Base-by-base conservation (phyloP, 2,113 vertebrate species). In the Chaetura pelagica region DNA sequence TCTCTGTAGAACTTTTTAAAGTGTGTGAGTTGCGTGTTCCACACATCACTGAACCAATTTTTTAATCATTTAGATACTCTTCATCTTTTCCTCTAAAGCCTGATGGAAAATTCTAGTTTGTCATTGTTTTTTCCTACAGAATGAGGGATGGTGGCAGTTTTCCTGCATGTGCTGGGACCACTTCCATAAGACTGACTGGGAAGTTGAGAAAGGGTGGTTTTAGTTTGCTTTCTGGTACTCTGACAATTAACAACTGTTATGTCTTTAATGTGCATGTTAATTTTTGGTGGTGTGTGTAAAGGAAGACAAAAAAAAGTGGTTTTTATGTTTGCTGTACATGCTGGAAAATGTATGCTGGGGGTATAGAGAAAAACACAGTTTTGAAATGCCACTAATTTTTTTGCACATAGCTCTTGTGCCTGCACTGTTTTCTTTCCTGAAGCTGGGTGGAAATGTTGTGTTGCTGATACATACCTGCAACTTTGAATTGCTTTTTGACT, bases 401-500 rank as follows among this genome's bases (percentile, higher is more conserved):
- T 49, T 49, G 14, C 40, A 6, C 4, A 1, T 32, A 69, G n/a
- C 9, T 86, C 22, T 69, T 22, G 8, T 18, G 7, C 20, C 59
- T 49, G 32, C 23, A 6, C 4, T 44, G 17, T 52, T 82, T 93
- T 67, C 38, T 68, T 87, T 46, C 40, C 40, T 26, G 90, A 57
- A 44, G 44, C 44, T 64, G 27, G 30, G 10, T 34, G 66, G 24
- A 27, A 42, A 1, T 63, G 15, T 63, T 80, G 49, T 4, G 0
- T 48, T 80, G 46, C 55, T 84, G 67, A 59, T 81, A 48, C 21
- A 4, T 57, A 80, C 38, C 48, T 92, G 52, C 44, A 4, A 0
- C 68, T 90, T 55, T 35, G 63, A 67, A 84, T 92, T 81, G 34
- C 34, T 55, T 23, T 84, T 64, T 81, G 86, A 34, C 52, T 89